Percentiles rank a stretch among this genome's conserved stretches.
phyloP scores from a whole-genome alignment of 2,113 vertebrate genomes.

The Pan paniscus region DNA sequence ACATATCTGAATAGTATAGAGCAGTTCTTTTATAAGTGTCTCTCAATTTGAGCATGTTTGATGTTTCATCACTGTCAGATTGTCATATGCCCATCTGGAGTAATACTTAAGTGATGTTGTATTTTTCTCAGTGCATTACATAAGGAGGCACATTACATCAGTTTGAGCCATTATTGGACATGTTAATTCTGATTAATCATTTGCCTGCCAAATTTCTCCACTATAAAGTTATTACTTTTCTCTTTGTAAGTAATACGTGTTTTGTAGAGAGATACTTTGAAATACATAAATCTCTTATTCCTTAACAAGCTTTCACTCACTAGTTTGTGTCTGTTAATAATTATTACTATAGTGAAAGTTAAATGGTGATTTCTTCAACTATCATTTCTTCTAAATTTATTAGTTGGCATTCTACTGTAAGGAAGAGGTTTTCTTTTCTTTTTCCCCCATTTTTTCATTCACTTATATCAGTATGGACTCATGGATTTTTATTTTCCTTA shows the following conservation, averaged over 20 bases:
- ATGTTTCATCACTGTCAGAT: not conserved
- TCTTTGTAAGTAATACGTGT: not conserved
- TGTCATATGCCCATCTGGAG: not conserved
- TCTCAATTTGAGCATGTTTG: not conserved
- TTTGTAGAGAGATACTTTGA: too few species aligned
- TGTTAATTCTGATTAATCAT: not conserved
- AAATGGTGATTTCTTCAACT: not conserved
- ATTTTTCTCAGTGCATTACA: not conserved
- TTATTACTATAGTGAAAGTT: not conserved
- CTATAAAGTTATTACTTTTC: not conserved
- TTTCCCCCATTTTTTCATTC: not conserved
- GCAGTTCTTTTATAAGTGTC: not conserved
- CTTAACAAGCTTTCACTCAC: not conserved
- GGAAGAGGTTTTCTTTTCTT: not conserved
- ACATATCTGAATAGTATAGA: not conserved
- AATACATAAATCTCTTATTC: not conserved
- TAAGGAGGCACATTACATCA: not conserved
- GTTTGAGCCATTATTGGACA: not conserved
- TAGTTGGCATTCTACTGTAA: not conserved
- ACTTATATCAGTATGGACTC: not conserved
- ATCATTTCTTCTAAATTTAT: not conserved
- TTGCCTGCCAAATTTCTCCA: not conserved
- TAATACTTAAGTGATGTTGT: not conserved
- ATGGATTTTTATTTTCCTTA: not conserved
- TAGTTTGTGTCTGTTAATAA: not conserved